Evolutionary conservation across 2,888 invertebrate genomes (phyloP), one percentile per base, ranked within the genome.

Genomic region (Melanchra persicariae): DNA sequence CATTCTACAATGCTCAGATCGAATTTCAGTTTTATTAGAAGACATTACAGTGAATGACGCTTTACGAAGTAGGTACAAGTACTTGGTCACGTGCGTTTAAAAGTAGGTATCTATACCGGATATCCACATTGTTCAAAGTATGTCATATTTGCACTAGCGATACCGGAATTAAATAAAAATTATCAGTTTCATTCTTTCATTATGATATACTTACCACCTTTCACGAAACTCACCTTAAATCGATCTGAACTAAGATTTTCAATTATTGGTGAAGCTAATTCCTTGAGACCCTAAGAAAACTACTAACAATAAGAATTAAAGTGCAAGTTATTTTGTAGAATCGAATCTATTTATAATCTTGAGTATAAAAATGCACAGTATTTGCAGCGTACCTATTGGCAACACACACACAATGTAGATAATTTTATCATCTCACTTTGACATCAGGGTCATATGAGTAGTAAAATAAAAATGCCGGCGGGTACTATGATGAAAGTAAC

Each of bases 71-170:
- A n/a, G n/a, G n/a, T 74, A 70, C 17, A 54, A 57, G 59, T 69
- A 63, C 37, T 74, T 74, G 78, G 81, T 86, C 85, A 87, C 85
- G 85, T 83, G 76, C 83, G 52, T 74, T 74, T 71, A 76, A 72
- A 85, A 84, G 79, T 87, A 86, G 82, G 87, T 85, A 87, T 88
- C 83, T 70, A 76, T 83, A 87, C 86, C 89, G 89, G 88, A 89
- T 86, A 83, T 87, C 84, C 83, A 82, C 71, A 54, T 63, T 71
- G 63, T 66, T 63, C 47, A 70, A 84, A 72, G 76, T 79, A 77
- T 84, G 85, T 69, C 74, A 60, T 71, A 81, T 77, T 81, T 76
- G 71, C 72, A 77, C 67, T 64, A 67, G 57, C 37, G 65, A 76
- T 72, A 65, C 64, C 37, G 67, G 43, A 68, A 73, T 76, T 1